Evolutionary conservation across 2,113 vertebrate species (phyloP).

Genomic region (Ceratotherium simum): DNA sequence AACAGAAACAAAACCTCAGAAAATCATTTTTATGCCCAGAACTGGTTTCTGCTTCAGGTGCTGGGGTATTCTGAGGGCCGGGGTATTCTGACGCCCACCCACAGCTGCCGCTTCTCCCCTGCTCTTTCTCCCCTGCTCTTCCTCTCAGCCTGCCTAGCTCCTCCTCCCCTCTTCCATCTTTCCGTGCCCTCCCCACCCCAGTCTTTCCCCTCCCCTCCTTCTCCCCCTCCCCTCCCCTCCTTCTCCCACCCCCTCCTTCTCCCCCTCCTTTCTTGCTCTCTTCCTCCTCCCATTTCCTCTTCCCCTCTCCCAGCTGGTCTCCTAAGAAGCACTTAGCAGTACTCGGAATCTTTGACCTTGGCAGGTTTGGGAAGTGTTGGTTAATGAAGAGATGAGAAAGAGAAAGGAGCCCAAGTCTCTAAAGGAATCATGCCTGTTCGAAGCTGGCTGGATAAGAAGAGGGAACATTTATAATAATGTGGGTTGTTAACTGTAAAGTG

Average conservation of each 20-base stretch:
- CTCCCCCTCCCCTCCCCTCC: no score
- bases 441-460: neutral
- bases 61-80: neutral
- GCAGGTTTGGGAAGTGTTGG: neutral
- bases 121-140: rapidly evolving
- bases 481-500: neutral
- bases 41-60: neutral
- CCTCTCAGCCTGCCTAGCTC: no score
- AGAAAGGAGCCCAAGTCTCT: neutral
- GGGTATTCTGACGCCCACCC: no score
- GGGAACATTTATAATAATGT: neutral
- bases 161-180: neutral
- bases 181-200: no score
- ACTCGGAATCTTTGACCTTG: neutral
- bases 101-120: neutral
- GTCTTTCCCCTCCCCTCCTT: neutral
- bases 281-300: neutral
- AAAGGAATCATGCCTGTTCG: neutral
- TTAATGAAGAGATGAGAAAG: neutral
- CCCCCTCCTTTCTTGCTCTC: neutral
- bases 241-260: rapidly evolving
- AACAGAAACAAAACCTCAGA: neutral
- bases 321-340: constrained; percentile 32
- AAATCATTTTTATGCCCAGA: no score
- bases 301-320: neutral